A percentile compares a stretch with the other conserved stretches of the same genome.
These are phyloP conservation scores for Nomada goodeniana DNA, from an alignment of 2,888 invertebrate genomes.

Conservation along the genomic window DNA sequence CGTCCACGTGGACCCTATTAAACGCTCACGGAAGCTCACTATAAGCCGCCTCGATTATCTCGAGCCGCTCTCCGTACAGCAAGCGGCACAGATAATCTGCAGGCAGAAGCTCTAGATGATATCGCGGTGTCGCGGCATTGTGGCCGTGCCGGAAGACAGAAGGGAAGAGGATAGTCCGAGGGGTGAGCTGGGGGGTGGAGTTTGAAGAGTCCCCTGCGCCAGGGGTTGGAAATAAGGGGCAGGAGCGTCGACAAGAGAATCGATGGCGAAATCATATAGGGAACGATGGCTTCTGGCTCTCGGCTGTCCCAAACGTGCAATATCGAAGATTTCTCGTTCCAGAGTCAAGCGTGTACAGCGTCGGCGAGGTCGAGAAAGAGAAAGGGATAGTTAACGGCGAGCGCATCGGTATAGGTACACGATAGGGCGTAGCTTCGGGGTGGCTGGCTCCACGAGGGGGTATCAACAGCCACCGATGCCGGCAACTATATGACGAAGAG, in stretches of 20 bases:
- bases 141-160: slow-evolving; percentile 23
- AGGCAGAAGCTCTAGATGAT: slow-evolving; percentile 38
- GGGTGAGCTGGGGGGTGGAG: not conserved
- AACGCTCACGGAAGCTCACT: slow-evolving; percentile 20
- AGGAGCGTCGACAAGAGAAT: slow-evolving; percentile 32
- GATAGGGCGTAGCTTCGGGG: slow-evolving; percentile 52
- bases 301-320: slow-evolving; percentile 61
- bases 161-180: not conserved
- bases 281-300: slow-evolving; percentile 24
- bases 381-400: slow-evolving; percentile 13
- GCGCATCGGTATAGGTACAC: slow-evolving; percentile 22
- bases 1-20: slow-evolving; percentile 37
- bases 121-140: slow-evolving; percentile 35
- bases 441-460: slow-evolving; percentile 44
- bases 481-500: slow-evolving; percentile 67
- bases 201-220: not conserved
- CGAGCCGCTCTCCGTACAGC: slow-evolving; percentile 5
- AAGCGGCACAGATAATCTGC: slow-evolving; percentile 48
- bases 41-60: slow-evolving; percentile 42
- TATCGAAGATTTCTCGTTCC: slow-evolving; percentile 68
- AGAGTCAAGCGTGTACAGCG: not conserved
- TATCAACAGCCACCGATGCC: slow-evolving; percentile 60
- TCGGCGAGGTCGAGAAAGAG: not conserved
- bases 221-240: slow-evolving; percentile 19
- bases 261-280: slow-evolving; percentile 67